Base-by-base conservation (phyloP, 2,113 vertebrate species). In the Lichenostomus cassidix region DNA sequence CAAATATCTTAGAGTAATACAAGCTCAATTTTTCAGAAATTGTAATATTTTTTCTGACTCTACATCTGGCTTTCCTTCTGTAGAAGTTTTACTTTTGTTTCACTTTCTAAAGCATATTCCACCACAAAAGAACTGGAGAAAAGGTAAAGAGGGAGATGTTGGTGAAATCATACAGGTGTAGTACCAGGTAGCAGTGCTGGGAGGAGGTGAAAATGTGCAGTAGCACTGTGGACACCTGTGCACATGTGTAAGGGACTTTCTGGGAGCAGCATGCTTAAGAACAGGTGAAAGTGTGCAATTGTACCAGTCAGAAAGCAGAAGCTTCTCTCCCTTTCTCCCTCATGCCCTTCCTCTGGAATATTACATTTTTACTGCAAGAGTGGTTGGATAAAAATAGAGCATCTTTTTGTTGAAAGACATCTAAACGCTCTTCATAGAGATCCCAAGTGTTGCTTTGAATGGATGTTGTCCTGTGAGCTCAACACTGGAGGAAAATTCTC, bases 371-470 rank as follows among this genome's bases (percentile, higher is more conserved):
- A 50, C 56, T 33, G 12, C 35, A 59, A 94, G 24, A 25, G 10
- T 58, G 42, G n/a, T 65, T 31, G 79, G 52, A 49, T 70, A 90
- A 86, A 90, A 87, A 70, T 25, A 87, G 68, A 65, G 31, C 39
- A 22, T n/a, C n/a, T n/a, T n/a, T n/a, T n/a, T n/a, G n/a, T n/a
- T n/a, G n/a, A n/a, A n/a, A n/a, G n/a, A n/a, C 56, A 67, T 92
- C 39, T 78, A 46, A 83, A 63, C 0, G 28, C 47, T 50, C 46
- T 63, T 56, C 80, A 35, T 14, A 58, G 62, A n/a, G 35, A 81
- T 83, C 81, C 82, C 77, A 62, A 87, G 49, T 44, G 49, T 60
- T 76, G 67, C 78, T 94, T 80, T 89, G 89, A 89, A 93, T 73
- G 69, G 84, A 59, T 62, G 33, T 79, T 94, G 74, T 81, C 85